Percentiles rank a stretch among this genome's conserved stretches.
phyloP scores from a whole-genome alignment of 2,797 vertebrate genomes.

The Salmo trutta region DNA sequence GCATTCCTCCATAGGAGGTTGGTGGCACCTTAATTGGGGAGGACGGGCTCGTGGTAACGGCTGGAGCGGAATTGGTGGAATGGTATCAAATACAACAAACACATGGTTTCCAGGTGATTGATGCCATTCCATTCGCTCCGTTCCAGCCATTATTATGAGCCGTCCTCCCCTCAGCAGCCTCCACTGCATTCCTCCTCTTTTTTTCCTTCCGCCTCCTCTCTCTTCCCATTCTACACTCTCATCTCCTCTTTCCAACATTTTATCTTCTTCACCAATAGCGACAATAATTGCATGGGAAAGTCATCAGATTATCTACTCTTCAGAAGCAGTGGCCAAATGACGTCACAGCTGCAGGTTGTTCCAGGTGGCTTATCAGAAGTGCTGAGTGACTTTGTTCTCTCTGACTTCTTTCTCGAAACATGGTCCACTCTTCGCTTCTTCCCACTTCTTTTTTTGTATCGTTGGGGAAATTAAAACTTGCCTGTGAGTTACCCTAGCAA shows the following conservation, averaged over 20 bases:
- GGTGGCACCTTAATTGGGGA: too few species aligned
- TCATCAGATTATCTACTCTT: too few species aligned
- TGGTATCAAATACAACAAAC: too few species aligned
- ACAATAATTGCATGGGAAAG: too few species aligned
- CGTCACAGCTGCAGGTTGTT: not conserved
- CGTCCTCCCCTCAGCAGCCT: not conserved
- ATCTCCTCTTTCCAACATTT: too few species aligned
- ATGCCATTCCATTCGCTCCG: too few species aligned
- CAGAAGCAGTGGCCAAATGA: too few species aligned
- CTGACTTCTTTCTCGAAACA: not conserved
- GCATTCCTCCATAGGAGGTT: not conserved
- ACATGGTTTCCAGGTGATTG: too few species aligned
- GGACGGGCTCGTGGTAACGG: too few species aligned
- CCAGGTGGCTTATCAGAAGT: conserved; percentile 3
- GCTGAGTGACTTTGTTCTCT: not conserved
- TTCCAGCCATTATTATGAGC: too few species aligned
- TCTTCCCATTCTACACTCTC: not conserved
- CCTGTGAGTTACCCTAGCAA: not conserved
- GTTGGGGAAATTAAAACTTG: not conserved
- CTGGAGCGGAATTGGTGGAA: too few species aligned
- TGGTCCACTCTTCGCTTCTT: not conserved
- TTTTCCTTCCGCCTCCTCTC: not conserved
- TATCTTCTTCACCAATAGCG: not conserved
- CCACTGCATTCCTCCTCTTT: not conserved
- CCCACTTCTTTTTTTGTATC: not conserved